Evolutionary conservation across 2,797 vertebrate genomes (phyloP).

Genomic region (Erithacus rubecula): DNA sequence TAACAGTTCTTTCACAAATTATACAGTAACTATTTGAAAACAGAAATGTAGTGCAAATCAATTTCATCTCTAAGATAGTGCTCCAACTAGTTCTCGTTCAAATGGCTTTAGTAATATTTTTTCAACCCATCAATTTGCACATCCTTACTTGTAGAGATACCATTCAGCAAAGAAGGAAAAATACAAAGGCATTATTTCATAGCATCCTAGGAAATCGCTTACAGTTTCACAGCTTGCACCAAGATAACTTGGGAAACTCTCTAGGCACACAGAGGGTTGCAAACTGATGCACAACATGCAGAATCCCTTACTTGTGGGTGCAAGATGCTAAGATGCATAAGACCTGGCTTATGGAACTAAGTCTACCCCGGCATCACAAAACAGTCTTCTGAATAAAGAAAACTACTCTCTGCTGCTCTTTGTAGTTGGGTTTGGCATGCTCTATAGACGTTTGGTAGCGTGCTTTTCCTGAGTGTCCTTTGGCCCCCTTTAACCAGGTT

Average conservation of each 20-base stretch:
- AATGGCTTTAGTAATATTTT: constrained; percentile 7
- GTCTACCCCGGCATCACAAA: constrained; percentile 54
- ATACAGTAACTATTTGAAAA: constrained; percentile 47
- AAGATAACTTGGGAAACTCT: constrained; percentile 43
- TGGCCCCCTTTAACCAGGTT: constrained; percentile 70
- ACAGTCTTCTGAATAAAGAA: constrained; percentile 55
- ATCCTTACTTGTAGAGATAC: constrained; percentile 68
- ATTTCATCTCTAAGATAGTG: constrained; percentile 48
- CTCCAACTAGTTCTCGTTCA: constrained; percentile 37
- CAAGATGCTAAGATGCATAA: constrained; percentile 13
- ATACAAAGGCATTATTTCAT: constrained; percentile 41
- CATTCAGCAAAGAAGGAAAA: constrained; percentile 63
- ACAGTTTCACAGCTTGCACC: constrained; percentile 64
- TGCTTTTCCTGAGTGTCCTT: constrained; percentile 27
- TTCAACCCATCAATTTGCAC: constrained; percentile 51
- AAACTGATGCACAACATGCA: constrained; percentile 48
- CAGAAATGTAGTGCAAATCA: constrained; percentile 72
- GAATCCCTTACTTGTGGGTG: constrained; percentile 34
- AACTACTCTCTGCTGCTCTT: constrained; percentile 48
- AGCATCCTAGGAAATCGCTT: constrained; percentile 32
- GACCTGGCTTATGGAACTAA: constrained; percentile 46
- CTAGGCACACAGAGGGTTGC: constrained; percentile 27
- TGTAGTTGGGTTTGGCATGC: constrained; percentile 46
- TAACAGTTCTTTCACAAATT: constrained; percentile 46
- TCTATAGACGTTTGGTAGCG: constrained; percentile 39